phyloP scores from a whole-genome alignment of 2,113 vertebrate species.

The Tachysurus vachellii region DNA sequence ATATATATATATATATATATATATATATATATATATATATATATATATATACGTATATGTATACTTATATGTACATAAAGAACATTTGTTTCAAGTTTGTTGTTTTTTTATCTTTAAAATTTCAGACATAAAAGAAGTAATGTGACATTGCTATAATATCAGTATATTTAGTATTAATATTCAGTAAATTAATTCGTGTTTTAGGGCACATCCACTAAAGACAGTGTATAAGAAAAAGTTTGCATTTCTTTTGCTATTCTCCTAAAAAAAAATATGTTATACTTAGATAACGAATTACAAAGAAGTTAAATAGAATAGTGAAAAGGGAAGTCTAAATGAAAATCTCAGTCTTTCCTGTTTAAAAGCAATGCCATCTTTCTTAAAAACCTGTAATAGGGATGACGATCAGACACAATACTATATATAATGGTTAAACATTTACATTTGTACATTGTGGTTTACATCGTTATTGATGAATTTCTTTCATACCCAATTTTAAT shows the following conservation, averaged over 20 bases:
- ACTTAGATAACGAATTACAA: neutral
- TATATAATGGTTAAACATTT: neutral
- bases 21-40: too few relatives aligned
- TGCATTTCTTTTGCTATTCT: neutral
- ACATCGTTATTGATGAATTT: conserved; percentile 12
- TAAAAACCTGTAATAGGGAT: neutral
- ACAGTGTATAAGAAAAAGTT: neutral
- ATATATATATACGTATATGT: too few relatives aligned
- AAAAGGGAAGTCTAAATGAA: neutral
- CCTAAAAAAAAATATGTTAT: neutral
- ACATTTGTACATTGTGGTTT: neutral
- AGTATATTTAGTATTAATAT: neutral
- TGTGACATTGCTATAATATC: neutral
- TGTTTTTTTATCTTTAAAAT: neutral
- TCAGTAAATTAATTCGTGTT: neutral
- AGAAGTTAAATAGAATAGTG: neutral
- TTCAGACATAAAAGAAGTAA: neutral
- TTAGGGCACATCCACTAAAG: neutral
- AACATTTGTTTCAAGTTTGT: neutral
- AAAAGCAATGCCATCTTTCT: neutral
- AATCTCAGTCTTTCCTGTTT: neutral
- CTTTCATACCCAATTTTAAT: neutral
- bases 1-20: too few relatives aligned
- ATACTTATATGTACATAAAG: too few relatives aligned
- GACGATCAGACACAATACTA: neutral